Conservation (phyloP, 1,140 invertebrate species). For the Scaptodrosophila lebanonensis region DNA sequence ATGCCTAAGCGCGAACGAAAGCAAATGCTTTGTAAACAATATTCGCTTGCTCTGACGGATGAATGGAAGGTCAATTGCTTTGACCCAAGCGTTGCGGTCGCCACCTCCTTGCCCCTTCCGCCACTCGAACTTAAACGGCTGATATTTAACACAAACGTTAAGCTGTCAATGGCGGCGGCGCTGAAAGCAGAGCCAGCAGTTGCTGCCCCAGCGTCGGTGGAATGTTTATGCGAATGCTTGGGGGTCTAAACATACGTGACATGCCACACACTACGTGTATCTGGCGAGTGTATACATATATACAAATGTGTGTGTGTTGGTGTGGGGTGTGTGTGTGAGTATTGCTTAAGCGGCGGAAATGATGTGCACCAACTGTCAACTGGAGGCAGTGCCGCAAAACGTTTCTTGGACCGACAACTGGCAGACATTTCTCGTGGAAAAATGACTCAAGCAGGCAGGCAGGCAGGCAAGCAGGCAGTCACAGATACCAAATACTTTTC, state of each 20-base stretch:
- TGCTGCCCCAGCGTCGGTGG: constrained; percentile 27
- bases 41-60: constrained; percentile 38
- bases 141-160: constrained; percentile 67
- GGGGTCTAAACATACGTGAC: constrained; percentile 67
- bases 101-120: constrained; percentile 8
- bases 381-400: constrained; percentile 7
- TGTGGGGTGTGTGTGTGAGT: constrained; percentile 2
- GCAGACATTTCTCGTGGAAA: too few species aligned
- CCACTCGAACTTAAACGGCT: constrained; percentile 16
- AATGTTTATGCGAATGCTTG: constrained; percentile 73
- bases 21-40: constrained; percentile 57
- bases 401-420: too few species aligned
- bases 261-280: constrained; percentile 24
- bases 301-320: constrained; percentile 7
- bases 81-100: constrained; percentile 44
- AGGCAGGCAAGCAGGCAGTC: constrained; percentile 17
- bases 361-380: constrained; percentile 48
- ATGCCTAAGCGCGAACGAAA: too few species aligned
- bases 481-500: constrained; percentile 9
- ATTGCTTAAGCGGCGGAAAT: constrained; percentile 44
- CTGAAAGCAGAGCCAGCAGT: constrained; percentile 33
- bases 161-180: constrained; percentile 66
- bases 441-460: constrained; percentile 9
- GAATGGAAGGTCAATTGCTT: constrained; percentile 72
- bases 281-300: too few species aligned